These are phyloP conservation scores for Metaphire vulgaris DNA, from an alignment of 1,140 invertebrate genomes.

Conservation along the genomic window DNA sequence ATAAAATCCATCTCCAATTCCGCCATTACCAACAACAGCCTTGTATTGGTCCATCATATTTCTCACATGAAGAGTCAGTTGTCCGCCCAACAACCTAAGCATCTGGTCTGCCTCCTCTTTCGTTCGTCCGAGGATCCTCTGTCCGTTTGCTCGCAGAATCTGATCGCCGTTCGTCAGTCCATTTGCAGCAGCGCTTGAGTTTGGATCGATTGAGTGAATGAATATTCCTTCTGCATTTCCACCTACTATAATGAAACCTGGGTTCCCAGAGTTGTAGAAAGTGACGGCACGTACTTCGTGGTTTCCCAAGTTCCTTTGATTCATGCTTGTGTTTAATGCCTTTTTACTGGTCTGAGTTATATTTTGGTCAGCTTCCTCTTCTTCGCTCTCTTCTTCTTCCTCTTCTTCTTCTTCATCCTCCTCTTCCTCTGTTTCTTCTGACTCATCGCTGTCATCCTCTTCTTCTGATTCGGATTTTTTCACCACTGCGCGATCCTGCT, in stretches of 20 bases:
- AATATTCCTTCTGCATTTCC: not conserved
- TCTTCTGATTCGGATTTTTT: not conserved
- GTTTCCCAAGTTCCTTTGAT: not conserved
- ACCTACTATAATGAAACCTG: not conserved
- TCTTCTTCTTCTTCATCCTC: constrained; percentile 12
- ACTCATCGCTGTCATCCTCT: not conserved
- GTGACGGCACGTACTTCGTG: not conserved
- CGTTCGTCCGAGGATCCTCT: not conserved
- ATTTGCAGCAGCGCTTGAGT: not conserved
- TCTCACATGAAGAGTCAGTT: not conserved
- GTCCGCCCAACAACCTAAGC: not conserved
- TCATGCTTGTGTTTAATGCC: not conserved
- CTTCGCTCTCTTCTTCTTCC: not conserved
- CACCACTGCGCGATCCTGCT: not conserved
- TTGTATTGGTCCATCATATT: not conserved
- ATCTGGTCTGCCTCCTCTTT: not conserved
- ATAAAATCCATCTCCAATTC: constrained; percentile 25
- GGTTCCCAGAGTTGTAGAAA: not conserved
- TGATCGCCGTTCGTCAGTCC: not conserved
- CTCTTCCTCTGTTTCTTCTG: not conserved
- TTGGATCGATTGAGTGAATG: not conserved
- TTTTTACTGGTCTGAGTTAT: not conserved
- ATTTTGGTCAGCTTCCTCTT: not conserved
- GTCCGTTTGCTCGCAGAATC: not conserved
- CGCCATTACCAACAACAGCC: not conserved